Conservation (phyloP, 2,113 vertebrate species). For the Eleginops maclovinus region DNA sequence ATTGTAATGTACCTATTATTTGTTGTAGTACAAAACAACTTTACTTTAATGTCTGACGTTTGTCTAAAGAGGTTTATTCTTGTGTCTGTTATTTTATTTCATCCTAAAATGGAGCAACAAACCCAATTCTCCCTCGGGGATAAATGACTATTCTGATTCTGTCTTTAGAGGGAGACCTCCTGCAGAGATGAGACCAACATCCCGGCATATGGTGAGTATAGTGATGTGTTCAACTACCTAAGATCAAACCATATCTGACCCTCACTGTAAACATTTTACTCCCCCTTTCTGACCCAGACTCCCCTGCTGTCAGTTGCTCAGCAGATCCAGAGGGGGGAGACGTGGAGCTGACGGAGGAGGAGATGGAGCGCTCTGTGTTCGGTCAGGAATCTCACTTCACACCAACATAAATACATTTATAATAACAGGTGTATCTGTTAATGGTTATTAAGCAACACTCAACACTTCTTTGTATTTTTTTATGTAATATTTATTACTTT, state of each 20-base stretch:
- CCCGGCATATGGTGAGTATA: conserved; percentile 46
- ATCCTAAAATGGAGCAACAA: too few species aligned
- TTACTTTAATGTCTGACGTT: too few species aligned
- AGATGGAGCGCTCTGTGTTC: conserved; percentile 73
- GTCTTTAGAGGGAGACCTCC: conserved; percentile 1
- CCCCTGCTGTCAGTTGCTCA: background rate
- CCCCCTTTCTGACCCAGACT: conserved; percentile 5
- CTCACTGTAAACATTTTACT: background rate
- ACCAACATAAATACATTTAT: background rate
- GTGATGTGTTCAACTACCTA: background rate
- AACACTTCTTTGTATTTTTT: too few species aligned
- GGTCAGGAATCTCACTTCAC: conserved; percentile 48
- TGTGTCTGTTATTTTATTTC: too few species aligned
- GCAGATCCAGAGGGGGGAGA: conserved; percentile 60
- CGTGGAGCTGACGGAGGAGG: conserved; percentile 76
- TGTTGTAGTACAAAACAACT: too few species aligned
- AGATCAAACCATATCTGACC: background rate
- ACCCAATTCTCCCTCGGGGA: too few species aligned
- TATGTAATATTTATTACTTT: too few species aligned
- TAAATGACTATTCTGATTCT: too few species aligned
- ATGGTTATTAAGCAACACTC: too few species aligned
- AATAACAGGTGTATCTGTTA: background rate
- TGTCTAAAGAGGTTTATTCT: too few species aligned
- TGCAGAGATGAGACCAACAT: background rate
- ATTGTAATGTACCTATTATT: too few species aligned